Evolutionary conservation across 1,140 invertebrate species (phyloP), one percentile per base, ranked within the genome.

Genomic region (Batillaria attramentaria): DNA sequence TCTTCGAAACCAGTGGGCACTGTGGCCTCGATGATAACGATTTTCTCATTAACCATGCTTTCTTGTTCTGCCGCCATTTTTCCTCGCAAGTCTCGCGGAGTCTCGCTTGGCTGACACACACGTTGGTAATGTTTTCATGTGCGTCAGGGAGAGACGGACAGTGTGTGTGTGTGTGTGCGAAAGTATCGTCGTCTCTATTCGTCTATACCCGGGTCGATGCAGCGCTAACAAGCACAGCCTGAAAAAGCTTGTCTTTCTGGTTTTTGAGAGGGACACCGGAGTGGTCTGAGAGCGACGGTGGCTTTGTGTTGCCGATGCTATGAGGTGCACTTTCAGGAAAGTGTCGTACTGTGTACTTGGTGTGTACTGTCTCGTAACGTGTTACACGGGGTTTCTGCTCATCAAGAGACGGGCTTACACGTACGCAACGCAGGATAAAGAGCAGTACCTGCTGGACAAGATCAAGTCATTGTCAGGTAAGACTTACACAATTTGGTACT

Each of bases 1-100:
- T 83, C 83, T 85, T 94, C 93, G 80, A 94, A 92, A 43, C 93
- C 93, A 81, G 92, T 91, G 1, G 88, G 87, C 41, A 93, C 92
- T 33, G 92, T 91, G 10, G 91, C 91, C 83, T 92, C 91, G 70
- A 91, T 86, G 28, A 84, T 85, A 76, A 87, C 91, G 33, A 79
- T 39, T 68, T 81, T 54, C 2, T 65, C 54, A 37, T 33, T 24
- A 24, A 4, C 3, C 68, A 46, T 28, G 41, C 4, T 42, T 31
- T n/a, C n/a, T 46, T 42, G 18, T 18, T 8, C 10, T 16, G 68
- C 3, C 68, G 68, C 68, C 68, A 70, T 70, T 33, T 42, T 69
- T 70, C 50, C 31, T 0, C 68, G 39, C 31, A 70, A 70, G 24
- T 60, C 39, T 70, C 39, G 42, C 6, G 8, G 18, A 28, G 20